Evolutionary conservation across 1,140 invertebrate species (phyloP).

Genomic region (Pseudomyrmex cubaensis): DNA sequence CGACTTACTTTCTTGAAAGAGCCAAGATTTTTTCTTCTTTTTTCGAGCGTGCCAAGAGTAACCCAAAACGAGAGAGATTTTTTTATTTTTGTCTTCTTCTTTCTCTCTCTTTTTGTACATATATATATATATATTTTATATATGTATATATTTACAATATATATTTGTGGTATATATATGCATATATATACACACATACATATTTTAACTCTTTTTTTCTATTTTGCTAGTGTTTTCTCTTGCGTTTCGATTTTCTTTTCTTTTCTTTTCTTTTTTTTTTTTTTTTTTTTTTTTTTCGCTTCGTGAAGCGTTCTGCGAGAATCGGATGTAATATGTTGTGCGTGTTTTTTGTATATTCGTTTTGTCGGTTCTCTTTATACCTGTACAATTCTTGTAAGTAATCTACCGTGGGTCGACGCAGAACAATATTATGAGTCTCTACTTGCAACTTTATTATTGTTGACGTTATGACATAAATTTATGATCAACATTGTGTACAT

Average conservation of each 20-base stretch:
- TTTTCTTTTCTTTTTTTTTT: slow-evolving; percentile 31
- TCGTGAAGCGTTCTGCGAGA: slow-evolving; percentile 46
- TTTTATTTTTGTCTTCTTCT: slow-evolving; percentile 14
- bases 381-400: neutral
- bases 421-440: neutral
- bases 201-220: slow-evolving; percentile 51
- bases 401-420: neutral
- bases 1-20: slow-evolving; percentile 83
- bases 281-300: neutral
- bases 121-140: slow-evolving; percentile 5
- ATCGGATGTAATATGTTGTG: neutral
- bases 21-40: slow-evolving; percentile 60
- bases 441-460: neutral
- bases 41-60: slow-evolving; percentile 55
- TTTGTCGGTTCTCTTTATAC: neutral
- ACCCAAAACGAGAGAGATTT: slow-evolving; percentile 48
- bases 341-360: too few species aligned
- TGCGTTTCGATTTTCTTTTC: slow-evolving; percentile 48
- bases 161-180: slow-evolving; percentile 36
- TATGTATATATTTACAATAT: slow-evolving; percentile 32
- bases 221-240: slow-evolving; percentile 51
- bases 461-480: too few species aligned
- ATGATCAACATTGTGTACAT: too few species aligned
- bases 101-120: neutral
- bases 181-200: slow-evolving; percentile 9